Conservation (phyloP, 2,797 vertebrate species). For the Tapirus indicus region DNA sequence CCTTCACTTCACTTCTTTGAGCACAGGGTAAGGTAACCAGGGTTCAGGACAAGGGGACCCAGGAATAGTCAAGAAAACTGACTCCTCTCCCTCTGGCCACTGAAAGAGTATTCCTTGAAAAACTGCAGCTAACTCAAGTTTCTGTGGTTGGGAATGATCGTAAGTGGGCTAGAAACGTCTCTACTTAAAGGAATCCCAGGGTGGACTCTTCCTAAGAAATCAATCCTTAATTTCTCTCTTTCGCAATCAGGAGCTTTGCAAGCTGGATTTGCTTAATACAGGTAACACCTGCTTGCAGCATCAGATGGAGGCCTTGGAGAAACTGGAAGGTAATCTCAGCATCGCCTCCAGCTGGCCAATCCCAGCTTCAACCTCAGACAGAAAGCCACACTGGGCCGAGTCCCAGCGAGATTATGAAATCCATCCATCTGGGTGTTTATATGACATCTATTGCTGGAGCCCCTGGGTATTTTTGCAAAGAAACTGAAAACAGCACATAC, state of each 20-base stretch:
- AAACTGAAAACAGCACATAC: neutral
- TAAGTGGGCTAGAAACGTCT: constrained; percentile 20
- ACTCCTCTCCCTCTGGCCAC: neutral
- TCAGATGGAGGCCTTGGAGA: neutral
- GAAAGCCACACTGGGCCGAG: neutral
- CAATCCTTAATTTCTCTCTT: constrained; percentile 30
- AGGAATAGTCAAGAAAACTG: neutral
- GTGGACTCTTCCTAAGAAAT: constrained; percentile 47
- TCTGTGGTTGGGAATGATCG: neutral
- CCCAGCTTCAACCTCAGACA: neutral
- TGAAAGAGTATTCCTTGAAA: constrained; percentile 18
- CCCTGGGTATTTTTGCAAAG: constrained; percentile 36
- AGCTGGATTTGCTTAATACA: constrained; percentile 13
- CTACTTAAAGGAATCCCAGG: constrained; percentile 43
- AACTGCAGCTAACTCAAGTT: neutral
- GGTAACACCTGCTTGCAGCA: neutral
- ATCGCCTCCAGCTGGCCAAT: neutral
- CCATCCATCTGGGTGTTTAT: constrained; percentile 25
- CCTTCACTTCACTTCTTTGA: neutral
- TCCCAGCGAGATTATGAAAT: constrained; percentile 2
- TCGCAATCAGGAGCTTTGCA: neutral
- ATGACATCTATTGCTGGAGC: neutral
- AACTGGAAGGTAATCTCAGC: neutral
- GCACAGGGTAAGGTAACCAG: neutral
- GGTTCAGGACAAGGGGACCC: neutral